Conservation (phyloP, 2,113 vertebrate genomes). For the Scalopus aquaticus region DNA sequence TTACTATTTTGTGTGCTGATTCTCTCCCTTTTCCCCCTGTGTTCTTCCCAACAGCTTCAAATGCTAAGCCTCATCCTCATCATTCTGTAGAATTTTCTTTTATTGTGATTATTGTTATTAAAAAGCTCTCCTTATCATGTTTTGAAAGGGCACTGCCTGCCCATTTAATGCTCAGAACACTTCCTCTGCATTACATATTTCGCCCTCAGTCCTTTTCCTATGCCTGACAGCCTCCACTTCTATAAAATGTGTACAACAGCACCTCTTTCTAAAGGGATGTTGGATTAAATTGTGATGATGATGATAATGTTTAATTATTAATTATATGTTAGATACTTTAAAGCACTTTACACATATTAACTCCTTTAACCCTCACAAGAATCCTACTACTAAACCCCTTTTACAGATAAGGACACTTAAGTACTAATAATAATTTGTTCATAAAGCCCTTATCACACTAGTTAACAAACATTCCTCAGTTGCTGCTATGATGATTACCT, state of each 20-base stretch:
- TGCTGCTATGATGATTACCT: background rate
- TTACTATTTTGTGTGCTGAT: background rate
- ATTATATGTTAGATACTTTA: background rate
- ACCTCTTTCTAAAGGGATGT: background rate
- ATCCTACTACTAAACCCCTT: background rate
- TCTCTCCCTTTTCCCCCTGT: background rate
- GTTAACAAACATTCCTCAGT: background rate
- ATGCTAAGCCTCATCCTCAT: background rate
- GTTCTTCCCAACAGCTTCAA: background rate
- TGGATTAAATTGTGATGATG: background rate
- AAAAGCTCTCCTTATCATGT: background rate
- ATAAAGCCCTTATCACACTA: background rate
- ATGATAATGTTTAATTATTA: background rate
- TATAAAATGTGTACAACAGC: background rate
- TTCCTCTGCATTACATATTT: background rate
- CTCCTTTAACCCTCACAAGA: background rate
- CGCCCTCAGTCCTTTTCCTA: background rate
- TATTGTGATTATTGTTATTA: background rate
- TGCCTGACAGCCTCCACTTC: background rate
- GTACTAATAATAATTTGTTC: background rate
- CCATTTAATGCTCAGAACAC: background rate
- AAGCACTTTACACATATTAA: background rate
- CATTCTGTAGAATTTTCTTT: background rate
- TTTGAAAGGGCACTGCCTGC: background rate
- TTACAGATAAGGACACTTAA: background rate